These are phyloP conservation scores for Catocala sponsa DNA, from an alignment of 2,888 invertebrate species.

Conservation along the genomic window DNA sequence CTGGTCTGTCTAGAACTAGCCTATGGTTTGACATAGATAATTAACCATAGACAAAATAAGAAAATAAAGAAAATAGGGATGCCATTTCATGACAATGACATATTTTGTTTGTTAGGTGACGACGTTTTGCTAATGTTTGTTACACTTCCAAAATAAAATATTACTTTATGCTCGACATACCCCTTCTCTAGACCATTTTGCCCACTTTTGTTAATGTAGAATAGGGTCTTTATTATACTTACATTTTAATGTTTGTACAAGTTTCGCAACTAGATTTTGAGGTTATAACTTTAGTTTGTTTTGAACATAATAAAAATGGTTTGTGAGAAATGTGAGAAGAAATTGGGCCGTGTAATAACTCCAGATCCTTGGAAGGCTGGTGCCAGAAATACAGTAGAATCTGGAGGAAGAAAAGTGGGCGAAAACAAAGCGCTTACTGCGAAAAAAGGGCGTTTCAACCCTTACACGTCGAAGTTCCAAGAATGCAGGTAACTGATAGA, in stretches of 20 bases:
- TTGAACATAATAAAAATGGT: slow-evolving; percentile 89
- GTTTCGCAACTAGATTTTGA: not conserved
- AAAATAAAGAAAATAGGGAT: no score
- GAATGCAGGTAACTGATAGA: slow-evolving; percentile 88
- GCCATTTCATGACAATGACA: no score
- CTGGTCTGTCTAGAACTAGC: no score
- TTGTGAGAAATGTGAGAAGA: slow-evolving; percentile 97
- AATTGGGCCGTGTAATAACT: slow-evolving; percentile 97
- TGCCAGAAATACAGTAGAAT: slow-evolving; percentile 96
- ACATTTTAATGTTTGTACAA: not conserved
- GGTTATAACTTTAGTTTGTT: not conserved
- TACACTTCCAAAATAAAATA: no score
- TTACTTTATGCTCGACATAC: no score
- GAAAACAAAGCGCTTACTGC: slow-evolving; percentile 98
- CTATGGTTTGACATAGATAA: no score
- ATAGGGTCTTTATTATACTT: no score
- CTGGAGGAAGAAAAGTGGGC: slow-evolving; percentile 96
- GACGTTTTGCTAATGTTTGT: no score
- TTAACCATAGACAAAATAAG: no score
- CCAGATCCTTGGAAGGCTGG: slow-evolving; percentile 99
- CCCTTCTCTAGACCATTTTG: no score
- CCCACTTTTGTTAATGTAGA: no score
- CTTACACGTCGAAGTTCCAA: slow-evolving; percentile 93
- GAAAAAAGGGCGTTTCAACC: slow-evolving; percentile 94
- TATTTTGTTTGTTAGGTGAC: no score